Conservation (phyloP, 1,140 invertebrate genomes). For the Pentalonia nigronervosa region DNA sequence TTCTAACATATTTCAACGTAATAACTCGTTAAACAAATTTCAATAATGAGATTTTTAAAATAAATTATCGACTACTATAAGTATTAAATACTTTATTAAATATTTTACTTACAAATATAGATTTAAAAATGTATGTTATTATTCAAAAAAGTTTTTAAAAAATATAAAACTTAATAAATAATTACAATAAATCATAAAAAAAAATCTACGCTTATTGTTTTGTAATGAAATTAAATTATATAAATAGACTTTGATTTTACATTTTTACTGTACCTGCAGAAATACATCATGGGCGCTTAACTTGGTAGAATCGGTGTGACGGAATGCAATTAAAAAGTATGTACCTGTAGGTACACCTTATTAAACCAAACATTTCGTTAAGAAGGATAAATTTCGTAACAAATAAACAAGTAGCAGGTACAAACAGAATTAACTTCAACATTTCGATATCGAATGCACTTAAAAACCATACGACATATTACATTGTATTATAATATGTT, state of each 20-base stretch:
- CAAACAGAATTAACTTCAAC: background rate
- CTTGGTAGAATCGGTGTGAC: background rate
- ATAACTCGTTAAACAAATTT: background rate
- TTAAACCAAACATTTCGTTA: background rate
- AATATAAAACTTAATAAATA: background rate
- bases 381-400: background rate
- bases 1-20: background rate
- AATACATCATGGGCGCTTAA: background rate
- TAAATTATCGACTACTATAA: background rate
- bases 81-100: background rate
- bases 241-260: background rate
- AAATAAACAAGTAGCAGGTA: background rate
- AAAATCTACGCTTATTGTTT: too few relatives aligned
- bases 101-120: background rate
- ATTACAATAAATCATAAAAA: background rate
- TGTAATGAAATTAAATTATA: too few relatives aligned
- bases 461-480: too few relatives aligned
- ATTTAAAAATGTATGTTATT: too few relatives aligned
- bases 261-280: background rate
- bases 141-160: too few relatives aligned
- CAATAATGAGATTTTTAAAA: background rate
- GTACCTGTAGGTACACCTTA: background rate
- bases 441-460: too few relatives aligned
- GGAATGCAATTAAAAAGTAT: background rate
- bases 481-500: too few relatives aligned